Evolutionary conservation across 2,797 vertebrate genomes (phyloP).

Genomic region (Peromyscus melanophrys): DNA sequence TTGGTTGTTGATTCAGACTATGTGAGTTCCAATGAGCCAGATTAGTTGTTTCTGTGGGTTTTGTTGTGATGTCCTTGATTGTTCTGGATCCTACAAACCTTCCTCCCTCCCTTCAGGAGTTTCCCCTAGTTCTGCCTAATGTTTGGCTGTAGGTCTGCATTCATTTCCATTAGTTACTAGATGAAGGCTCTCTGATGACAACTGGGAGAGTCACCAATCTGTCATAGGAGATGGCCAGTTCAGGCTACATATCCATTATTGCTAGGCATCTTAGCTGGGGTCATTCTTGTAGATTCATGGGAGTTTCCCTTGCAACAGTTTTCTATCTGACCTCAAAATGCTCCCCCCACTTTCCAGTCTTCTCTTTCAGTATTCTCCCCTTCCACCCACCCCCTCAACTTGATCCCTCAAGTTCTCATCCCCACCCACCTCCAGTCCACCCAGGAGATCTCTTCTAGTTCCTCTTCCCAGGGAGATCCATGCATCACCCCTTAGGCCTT

Average conservation of each 20-base stretch:
- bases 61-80: not conserved
- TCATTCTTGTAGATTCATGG: not conserved
- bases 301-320: not conserved
- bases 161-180: not conserved
- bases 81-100: not conserved
- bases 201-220: not conserved
- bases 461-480: not conserved
- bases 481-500: not conserved
- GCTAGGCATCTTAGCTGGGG: not conserved
- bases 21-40: not conserved
- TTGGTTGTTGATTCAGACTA: not conserved
- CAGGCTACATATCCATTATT: not conserved
- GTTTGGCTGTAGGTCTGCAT: not conserved
- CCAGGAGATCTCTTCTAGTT: not conserved
- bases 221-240: not conserved
- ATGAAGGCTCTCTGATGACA: not conserved
- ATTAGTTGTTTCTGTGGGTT: not conserved
- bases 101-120: not conserved
- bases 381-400: fast-evolving
- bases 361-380: not conserved
- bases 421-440: no score
- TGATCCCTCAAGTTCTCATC: no score
- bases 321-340: not conserved
- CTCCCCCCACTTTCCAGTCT: not conserved
- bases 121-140: not conserved